A percentile compares a stretch with the other conserved stretches of the same genome.
Conservation (phyloP, 2,113 vertebrate species). For the Ia io region DNA sequence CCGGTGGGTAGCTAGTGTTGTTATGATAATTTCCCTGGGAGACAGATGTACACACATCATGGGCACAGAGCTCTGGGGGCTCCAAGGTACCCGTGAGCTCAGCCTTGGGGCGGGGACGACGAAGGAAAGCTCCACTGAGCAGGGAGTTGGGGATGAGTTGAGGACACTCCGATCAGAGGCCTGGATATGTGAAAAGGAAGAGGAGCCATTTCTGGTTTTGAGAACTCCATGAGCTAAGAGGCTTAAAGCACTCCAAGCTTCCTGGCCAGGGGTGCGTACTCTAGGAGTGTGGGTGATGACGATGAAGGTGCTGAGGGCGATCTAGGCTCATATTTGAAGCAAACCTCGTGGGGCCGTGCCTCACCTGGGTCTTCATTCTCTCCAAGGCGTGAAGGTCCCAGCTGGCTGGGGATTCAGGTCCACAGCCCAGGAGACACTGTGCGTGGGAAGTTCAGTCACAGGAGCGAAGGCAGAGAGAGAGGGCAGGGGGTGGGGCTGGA, state of each 20-base stretch:
- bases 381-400: background rate
- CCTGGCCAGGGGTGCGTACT: background rate
- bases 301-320: background rate
- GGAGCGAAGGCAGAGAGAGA: background rate
- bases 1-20: too few relatives aligned
- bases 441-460: background rate
- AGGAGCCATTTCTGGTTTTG: background rate
- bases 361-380: conserved; percentile 65
- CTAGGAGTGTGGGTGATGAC: background rate
- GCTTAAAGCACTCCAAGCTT: background rate
- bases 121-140: background rate
- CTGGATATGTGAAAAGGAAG: background rate
- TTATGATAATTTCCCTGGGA: background rate
- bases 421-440: background rate
- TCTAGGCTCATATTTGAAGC: background rate
- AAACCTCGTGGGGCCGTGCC: background rate
- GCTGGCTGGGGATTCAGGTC: background rate
- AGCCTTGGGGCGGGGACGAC: background rate
- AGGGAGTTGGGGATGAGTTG: background rate
- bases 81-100: background rate
- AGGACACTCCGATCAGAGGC: background rate
- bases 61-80: background rate
- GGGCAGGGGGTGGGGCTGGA: background rate
- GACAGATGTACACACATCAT: background rate
- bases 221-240: background rate